Conservation (phyloP, 2,113 vertebrate genomes). For the Paradisaea rubra region DNA sequence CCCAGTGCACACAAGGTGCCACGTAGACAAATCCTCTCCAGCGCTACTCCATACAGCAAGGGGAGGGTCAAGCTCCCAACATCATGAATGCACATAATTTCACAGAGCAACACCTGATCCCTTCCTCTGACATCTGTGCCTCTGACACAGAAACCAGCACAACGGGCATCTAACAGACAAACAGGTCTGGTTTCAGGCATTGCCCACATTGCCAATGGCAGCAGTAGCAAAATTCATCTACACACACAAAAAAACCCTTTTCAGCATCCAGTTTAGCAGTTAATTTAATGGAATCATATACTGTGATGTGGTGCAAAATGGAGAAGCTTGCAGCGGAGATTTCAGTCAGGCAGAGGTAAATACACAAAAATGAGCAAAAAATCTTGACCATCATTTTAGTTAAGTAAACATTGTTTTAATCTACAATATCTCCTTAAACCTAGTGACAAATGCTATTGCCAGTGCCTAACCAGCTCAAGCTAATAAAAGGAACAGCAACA, state of each 20-base stretch:
- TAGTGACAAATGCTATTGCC: neutral
- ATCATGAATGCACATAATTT: neutral
- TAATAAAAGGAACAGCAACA: neutral
- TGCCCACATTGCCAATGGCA: neutral
- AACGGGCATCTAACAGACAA: rapidly evolving
- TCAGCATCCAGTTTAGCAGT: neutral
- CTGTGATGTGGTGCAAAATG: neutral
- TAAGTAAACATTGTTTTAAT: neutral
- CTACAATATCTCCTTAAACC: neutral
- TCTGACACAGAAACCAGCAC: neutral
- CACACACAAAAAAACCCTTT: neutral
- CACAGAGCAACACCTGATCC: neutral
- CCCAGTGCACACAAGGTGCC: neutral
- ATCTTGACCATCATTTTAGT: neutral
- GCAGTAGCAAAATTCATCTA: neutral
- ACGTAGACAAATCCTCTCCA: rapidly evolving
- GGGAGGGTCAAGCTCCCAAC: rapidly evolving
- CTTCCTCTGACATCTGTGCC: neutral
- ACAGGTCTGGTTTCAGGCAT: neutral
- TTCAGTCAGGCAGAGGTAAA: neutral
- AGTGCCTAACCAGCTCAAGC: neutral
- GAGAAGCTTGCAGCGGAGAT: neutral
- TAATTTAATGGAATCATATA: neutral
- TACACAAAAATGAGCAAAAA: neutral
- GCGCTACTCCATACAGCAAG: neutral